Evolutionary conservation across 2,888 invertebrate species (phyloP).

Genomic region (Sarcophaga caerulescens): DNA sequence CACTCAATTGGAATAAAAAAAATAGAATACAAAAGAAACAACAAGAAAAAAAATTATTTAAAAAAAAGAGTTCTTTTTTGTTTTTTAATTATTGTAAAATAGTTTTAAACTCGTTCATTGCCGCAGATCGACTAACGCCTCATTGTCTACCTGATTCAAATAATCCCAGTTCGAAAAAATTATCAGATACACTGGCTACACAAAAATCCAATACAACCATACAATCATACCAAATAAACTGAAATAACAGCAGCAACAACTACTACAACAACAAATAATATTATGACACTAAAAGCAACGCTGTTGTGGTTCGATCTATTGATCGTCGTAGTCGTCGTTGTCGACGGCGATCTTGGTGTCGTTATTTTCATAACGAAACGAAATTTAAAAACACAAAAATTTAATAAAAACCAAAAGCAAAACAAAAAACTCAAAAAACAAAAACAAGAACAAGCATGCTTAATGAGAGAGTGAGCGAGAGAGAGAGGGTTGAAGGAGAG

Average conservation of each 20-base stretch:
- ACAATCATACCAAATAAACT: neutral
- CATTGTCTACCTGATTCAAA: constrained; percentile 81
- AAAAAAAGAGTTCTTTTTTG: neutral
- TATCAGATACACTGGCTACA: constrained; percentile 43
- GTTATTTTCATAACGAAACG: constrained; percentile 49
- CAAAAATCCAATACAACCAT: constrained; percentile 20
- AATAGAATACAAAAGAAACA: neutral
- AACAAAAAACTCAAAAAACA: constrained; percentile 17
- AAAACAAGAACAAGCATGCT: neutral
- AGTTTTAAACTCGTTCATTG: constrained; percentile 81
- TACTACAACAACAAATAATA: constrained; percentile 20
- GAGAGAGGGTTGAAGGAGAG: neutral
- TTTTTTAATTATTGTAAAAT: constrained; percentile 69
- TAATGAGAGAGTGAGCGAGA: neutral
- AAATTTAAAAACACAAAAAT: constrained; percentile 34
- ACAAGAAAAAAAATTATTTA: neutral
- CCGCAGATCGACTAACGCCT: constrained; percentile 82
- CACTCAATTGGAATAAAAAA: constrained; percentile 9
- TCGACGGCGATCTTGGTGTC: constrained; percentile 26
- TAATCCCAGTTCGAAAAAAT: constrained; percentile 72
- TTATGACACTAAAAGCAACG: constrained; percentile 20
- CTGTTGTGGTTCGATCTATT: constrained; percentile 51
- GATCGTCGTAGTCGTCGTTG: constrained; percentile 40
- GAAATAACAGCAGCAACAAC: constrained; percentile 18
- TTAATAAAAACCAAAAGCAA: constrained; percentile 27